phyloP scores from a whole-genome alignment of 1,140 invertebrate genomes.

The Drosophila bocqueti region DNA sequence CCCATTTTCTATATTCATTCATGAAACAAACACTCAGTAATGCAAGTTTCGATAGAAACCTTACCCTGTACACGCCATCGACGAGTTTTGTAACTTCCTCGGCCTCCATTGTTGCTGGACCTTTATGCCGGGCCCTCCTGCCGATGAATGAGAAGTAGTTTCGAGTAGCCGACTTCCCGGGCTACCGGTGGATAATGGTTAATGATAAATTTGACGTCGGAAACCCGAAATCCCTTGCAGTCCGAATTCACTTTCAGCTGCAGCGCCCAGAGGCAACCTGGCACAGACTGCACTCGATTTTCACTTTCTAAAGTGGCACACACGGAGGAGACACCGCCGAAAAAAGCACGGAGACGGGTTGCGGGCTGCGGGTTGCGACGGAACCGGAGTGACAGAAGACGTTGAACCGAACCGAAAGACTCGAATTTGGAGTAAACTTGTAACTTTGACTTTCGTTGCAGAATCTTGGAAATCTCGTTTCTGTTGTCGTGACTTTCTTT shows the following conservation, averaged over 20 bases:
- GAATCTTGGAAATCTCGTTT: constrained; percentile 83
- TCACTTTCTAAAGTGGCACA: constrained; percentile 82
- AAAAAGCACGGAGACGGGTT: constrained; percentile 7
- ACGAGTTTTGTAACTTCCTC: constrained; percentile 95
- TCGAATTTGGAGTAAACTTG: constrained; percentile 69
- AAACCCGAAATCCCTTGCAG: constrained; percentile 33
- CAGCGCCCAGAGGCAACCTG: constrained; percentile 46
- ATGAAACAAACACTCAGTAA: constrained; percentile 18
- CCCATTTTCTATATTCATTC: constrained; percentile 10
- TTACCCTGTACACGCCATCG: constrained; percentile 95
- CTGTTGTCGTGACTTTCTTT: constrained; percentile 83
- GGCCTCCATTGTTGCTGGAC: constrained; percentile 89
- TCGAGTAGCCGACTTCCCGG: constrained; percentile 28
- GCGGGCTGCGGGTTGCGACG: neutral
- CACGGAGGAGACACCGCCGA: constrained; percentile 33
- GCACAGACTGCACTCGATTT: constrained; percentile 68
- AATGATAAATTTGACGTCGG: constrained; percentile 11
- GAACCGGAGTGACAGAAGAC: constrained; percentile 42
- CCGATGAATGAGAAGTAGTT: constrained; percentile 38
- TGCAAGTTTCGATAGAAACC: constrained; percentile 28
- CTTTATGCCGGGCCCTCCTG: constrained; percentile 17
- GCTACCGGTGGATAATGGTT: constrained; percentile 44
- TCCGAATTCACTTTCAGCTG: constrained; percentile 76
- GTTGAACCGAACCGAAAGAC: constrained; percentile 69
- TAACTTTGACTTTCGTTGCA: constrained; percentile 83